Conservation (phyloP, 2,797 vertebrate genomes). For the Characodon lateralis region DNA sequence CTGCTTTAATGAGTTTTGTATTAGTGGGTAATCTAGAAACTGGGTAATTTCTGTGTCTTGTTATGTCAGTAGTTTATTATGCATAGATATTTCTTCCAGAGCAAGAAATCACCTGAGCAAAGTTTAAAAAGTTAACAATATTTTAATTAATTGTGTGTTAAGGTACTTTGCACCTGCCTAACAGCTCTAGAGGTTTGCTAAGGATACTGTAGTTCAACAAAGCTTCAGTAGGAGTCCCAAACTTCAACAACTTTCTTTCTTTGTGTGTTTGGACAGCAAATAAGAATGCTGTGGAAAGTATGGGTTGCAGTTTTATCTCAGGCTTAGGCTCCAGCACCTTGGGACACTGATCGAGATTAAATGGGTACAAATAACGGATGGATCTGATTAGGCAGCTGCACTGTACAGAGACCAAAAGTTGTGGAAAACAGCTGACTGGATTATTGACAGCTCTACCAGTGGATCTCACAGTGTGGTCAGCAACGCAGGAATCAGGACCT, state of each 20-base stretch:
- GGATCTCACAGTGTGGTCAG: background rate
- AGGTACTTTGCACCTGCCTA: background rate
- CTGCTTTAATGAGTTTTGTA: slow-evolving; percentile 11
- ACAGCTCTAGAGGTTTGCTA: too few species aligned
- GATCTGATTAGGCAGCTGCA: background rate
- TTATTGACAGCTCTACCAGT: background rate
- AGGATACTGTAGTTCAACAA: too few species aligned
- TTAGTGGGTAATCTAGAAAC: background rate
- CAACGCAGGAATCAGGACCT: background rate
- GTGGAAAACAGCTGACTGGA: background rate
- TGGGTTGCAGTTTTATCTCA: background rate
- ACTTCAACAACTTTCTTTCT: background rate
- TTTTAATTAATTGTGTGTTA: background rate
- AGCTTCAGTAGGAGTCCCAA: background rate
- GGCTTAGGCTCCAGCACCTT: background rate
- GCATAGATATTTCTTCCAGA: background rate
- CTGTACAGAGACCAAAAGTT: background rate
- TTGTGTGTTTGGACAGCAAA: background rate
- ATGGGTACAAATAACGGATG: background rate
- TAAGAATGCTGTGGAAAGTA: background rate
- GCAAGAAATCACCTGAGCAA: background rate
- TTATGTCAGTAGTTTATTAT: too few species aligned
- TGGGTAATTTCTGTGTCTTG: background rate
- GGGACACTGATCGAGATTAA: background rate
- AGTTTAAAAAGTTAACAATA: background rate